Conservation (phyloP, 2,113 vertebrate species). For the Mustela nigripes region DNA sequence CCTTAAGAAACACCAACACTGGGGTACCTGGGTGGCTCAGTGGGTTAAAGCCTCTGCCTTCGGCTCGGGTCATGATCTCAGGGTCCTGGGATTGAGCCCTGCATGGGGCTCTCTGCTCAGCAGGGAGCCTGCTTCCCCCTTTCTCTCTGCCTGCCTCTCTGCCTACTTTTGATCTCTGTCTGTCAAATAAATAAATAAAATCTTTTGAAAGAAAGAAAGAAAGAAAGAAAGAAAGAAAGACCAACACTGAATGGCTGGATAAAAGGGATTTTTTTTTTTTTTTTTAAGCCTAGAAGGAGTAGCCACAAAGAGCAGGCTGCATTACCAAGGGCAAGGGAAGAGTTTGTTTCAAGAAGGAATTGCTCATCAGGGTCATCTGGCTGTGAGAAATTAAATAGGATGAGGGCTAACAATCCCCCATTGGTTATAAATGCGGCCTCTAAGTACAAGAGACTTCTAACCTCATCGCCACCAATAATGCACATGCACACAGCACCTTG, state of each 20-base stretch:
- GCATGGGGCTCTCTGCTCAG: too few species aligned
- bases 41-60: too few species aligned
- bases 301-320: neutral
- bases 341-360: neutral
- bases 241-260: neutral
- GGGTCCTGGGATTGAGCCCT: too few species aligned
- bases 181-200: too few species aligned
- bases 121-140: too few species aligned
- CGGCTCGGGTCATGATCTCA: too few species aligned
- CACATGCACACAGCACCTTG: neutral
- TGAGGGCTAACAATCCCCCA: neutral
- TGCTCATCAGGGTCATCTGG: neutral
- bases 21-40: too few species aligned
- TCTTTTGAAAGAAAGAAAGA: too few species aligned
- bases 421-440: neutral
- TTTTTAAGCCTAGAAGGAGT: neutral
- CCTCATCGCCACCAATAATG: neutral
- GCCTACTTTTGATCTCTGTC: too few species aligned
- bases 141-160: too few species aligned
- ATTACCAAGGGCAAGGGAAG: neutral
- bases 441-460: neutral
- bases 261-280: neutral
- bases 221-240: neutral
- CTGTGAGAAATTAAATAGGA: neutral
- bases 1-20: neutral